These are phyloP conservation scores for Podarcis cretensis DNA, from an alignment of 2,113 vertebrate genomes.

Conservation along the genomic window DNA sequence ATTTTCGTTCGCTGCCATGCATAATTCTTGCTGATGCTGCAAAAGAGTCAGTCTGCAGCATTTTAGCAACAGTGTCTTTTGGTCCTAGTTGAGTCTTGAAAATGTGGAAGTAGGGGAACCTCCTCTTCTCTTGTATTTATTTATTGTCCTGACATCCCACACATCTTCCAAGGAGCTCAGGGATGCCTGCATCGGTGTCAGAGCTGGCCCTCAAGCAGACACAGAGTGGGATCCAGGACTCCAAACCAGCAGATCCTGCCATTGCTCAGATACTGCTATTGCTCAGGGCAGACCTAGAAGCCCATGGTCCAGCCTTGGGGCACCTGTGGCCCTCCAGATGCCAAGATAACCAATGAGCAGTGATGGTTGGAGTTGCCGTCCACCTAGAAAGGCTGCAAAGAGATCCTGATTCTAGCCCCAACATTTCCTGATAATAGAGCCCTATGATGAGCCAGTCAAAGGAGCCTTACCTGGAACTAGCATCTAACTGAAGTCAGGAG, in stretches of 20 bases:
- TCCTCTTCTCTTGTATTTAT: background rate
- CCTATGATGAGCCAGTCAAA: too few species aligned
- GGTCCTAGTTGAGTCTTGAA: background rate
- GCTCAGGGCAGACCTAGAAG: background rate
- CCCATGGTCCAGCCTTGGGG: background rate
- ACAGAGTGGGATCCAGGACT: background rate
- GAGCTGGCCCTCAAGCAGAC: background rate
- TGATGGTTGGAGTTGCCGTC: background rate
- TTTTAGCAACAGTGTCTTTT: background rate
- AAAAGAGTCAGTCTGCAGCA: background rate
- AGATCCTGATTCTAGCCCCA: too few species aligned
- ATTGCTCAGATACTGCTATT: background rate
- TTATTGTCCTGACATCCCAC: background rate
- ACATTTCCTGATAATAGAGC: too few species aligned
- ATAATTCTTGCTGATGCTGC: background rate
- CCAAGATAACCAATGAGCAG: background rate
- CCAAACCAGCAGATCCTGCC: background rate
- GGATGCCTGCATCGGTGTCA: too few species aligned
- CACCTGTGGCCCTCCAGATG: background rate
- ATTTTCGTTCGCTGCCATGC: background rate
- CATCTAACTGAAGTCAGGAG: too few species aligned
- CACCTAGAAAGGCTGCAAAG: too few species aligned
- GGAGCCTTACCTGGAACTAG: too few species aligned
- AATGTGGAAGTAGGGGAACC: background rate
- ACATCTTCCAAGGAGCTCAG: too few species aligned